phyloP scores from a whole-genome alignment of 2,797 vertebrate genomes.

The Sebastes reedi region DNA sequence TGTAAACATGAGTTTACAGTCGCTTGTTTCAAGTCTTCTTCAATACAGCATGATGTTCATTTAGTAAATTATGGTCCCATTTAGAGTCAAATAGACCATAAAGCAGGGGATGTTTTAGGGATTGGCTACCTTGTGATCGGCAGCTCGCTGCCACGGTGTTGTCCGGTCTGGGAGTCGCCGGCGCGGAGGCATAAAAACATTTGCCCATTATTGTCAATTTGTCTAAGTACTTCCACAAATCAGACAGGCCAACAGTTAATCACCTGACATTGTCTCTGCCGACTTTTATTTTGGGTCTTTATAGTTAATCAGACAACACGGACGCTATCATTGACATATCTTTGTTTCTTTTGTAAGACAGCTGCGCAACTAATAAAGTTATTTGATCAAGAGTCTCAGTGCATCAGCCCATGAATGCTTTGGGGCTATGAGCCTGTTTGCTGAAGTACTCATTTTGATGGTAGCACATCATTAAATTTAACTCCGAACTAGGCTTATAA shows the following conservation, averaged over 20 bases:
- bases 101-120: no score
- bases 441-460: background rate
- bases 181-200: background rate
- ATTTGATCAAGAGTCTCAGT: background rate
- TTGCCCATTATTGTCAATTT: background rate
- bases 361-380: background rate
- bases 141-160: no score
- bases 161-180: no score
- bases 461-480: background rate
- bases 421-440: background rate
- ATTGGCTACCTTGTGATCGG: accelerated
- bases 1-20: no score
- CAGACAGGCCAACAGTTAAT: background rate
- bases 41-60: no score
- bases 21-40: no score
- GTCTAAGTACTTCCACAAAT: background rate
- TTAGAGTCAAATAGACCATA: no score
- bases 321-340: background rate
- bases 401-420: background rate
- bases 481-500: background rate
- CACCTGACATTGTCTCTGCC: background rate
- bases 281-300: background rate
- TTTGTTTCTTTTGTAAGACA: background rate
- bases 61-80: no score
- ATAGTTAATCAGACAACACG: background rate